A percentile compares a stretch with the other conserved stretches of the same genome.
These are phyloP conservation scores for Harpalus rubripes DNA, from an alignment of 2,888 invertebrate species.

Conservation along the genomic window DNA sequence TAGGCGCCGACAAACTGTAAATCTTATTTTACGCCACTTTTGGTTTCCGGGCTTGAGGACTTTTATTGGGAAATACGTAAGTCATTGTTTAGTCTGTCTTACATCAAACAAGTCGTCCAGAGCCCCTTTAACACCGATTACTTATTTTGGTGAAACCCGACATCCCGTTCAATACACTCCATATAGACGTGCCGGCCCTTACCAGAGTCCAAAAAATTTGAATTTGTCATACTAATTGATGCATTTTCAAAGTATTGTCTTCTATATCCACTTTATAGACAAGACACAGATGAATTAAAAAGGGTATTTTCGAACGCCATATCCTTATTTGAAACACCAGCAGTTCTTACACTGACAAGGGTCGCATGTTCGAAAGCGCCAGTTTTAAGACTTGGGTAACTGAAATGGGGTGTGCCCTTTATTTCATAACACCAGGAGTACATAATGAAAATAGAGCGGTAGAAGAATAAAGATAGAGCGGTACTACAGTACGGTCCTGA, in stretches of 20 bases:
- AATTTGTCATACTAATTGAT: neutral
- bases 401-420: neutral
- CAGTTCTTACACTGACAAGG: neutral
- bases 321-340: neutral
- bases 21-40: neutral
- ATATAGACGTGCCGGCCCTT: neutral
- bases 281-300: neutral
- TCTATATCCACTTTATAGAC: neutral
- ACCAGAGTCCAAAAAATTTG: neutral
- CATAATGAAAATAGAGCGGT: neutral
- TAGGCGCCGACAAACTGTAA: neutral
- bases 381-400: neutral
- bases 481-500: neutral
- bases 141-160: neutral
- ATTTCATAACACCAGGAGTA: constrained; percentile 4
- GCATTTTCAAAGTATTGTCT: constrained; percentile 17
- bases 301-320: neutral
- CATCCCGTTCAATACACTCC: neutral
- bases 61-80: neutral
- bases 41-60: neutral
- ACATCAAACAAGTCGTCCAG: neutral
- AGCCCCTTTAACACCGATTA: neutral
- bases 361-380: constrained; percentile 2
- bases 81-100: neutral
- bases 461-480: too few relatives aligned